Evolutionary conservation across 2,888 invertebrate genomes (phyloP), one percentile per base, ranked within the genome.

Genomic region (Chalcosyrphus nemorum): DNA sequence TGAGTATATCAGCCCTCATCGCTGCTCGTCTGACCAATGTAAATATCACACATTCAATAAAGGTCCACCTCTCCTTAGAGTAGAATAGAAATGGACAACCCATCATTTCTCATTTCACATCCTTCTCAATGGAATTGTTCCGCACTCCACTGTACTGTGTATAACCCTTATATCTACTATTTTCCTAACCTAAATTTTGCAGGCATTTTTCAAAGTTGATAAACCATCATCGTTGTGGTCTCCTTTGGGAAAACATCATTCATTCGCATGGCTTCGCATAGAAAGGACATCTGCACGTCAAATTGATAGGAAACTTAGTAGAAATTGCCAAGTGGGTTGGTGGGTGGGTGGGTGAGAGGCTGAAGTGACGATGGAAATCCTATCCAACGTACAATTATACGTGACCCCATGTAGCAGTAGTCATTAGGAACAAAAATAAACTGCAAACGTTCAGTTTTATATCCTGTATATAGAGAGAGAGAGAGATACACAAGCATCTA

Each of bases 161-260:
- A 72, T 56, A 74, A 68, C 43, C 68, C 77, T 82, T 82, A 61
- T 74, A 56, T 82, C 78, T 72, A 66, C 56, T 74, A 56, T 82
- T 82, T 72, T 72, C 56, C 77, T 78, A 68, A 82, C 82, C 78
- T 74, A 72, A 41, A 82, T 82, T 82, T 77, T 72, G 27, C 77
- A 82, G 77, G 72, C 72, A 72, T 77, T 77, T 74, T 74, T 78
- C 68, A 68, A 63, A 78, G 82, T 68, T 70, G 54, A 68, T 78
- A 74, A 84, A 52, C 74, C 72, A 78, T 84, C 78, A 74, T 78
- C 78, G 63, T 84, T 81, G 78, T 78, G 78, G 78, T 74, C 56
- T 74, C 41, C 41, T 32, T 68, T 61, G 47, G 68, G 50, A 74
- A 78, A 61, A 52, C 74, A 74, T 68, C 82, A 63, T 77, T 68